Percentiles rank a stretch among this genome's conserved stretches.
phyloP scores from a whole-genome alignment of 2,113 vertebrate genomes.

The Scytalopus superciliaris region DNA sequence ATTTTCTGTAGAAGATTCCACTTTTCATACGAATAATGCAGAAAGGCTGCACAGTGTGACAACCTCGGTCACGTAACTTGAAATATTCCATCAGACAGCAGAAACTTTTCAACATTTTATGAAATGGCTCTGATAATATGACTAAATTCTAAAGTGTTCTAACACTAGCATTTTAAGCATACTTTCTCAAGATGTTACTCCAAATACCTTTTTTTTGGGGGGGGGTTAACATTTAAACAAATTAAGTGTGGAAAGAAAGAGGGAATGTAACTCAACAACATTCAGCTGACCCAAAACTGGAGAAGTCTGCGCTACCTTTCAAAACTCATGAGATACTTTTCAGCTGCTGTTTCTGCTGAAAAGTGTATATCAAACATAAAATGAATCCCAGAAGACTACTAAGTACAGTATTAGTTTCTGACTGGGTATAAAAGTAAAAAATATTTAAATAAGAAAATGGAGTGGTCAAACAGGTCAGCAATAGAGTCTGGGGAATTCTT shows the following conservation, averaged over 20 bases:
- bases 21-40: neutral
- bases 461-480: neutral
- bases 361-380: neutral
- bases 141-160: neutral
- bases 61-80: neutral
- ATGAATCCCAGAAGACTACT: neutral
- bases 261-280: neutral
- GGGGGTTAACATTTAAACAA: neutral
- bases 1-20: neutral
- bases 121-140: neutral
- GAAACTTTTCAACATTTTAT: neutral
- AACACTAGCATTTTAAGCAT: neutral
- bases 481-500: fast-evolving
- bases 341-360: neutral
- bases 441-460: neutral
- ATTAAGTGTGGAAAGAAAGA: neutral
- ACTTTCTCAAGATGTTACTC: neutral
- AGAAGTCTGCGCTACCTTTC: neutral
- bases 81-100: neutral
- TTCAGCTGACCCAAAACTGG: neutral
- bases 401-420: neutral
- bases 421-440: neutral
- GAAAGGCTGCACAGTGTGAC: neutral
- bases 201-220: neutral
- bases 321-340: neutral